Percentiles rank a stretch among this genome's conserved stretches.
Conservation (phyloP, 1,140 invertebrate genomes). For the Sinella curviseta region DNA sequence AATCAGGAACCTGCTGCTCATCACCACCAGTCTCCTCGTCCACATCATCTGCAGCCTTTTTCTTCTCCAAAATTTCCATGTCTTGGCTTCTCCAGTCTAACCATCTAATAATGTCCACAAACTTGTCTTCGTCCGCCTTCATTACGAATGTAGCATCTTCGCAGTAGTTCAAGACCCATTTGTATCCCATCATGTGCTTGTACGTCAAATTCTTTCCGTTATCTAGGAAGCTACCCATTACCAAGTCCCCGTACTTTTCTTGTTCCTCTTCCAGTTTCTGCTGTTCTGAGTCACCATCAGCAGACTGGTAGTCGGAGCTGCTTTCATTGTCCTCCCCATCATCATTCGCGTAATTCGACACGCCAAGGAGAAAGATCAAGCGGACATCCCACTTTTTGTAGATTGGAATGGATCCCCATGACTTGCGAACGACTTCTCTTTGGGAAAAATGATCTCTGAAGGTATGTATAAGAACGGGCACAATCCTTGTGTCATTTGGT, state of each 20-base stretch:
- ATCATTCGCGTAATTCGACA: too few species aligned
- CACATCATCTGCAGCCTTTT: conserved; percentile 53
- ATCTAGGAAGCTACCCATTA: conserved; percentile 56
- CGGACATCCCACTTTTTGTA: conserved; percentile 44
- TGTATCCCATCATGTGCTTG: conserved; percentile 59
- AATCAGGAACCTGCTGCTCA: conserved; percentile 52
- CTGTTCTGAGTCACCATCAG: conserved; percentile 47
- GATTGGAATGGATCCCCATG: conserved; percentile 47
- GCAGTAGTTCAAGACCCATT: conserved; percentile 58
- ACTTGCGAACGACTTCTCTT: conserved; percentile 53
- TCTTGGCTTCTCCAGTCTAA: conserved; percentile 51
- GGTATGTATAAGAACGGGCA: conserved; percentile 52
- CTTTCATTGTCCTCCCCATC: not conserved
- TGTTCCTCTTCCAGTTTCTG: conserved; percentile 54
- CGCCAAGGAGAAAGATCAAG: conserved; percentile 53
- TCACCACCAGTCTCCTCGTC: not conserved
- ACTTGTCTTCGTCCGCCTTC: conserved; percentile 62
- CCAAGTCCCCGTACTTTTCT: conserved; percentile 49
- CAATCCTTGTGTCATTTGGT: not conserved
- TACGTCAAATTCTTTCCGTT: conserved; percentile 57
- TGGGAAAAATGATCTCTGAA: conserved; percentile 54
- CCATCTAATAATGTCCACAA: conserved; percentile 59
- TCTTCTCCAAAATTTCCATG: conserved; percentile 27
- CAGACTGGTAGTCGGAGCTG: not conserved
- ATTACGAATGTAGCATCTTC: conserved; percentile 55